Evolutionary conservation across 37 sponge, comb jelly and placozoan species (phyloP), one percentile per base, ranked within the genome.

Genomic region (Spongia lamella): DNA sequence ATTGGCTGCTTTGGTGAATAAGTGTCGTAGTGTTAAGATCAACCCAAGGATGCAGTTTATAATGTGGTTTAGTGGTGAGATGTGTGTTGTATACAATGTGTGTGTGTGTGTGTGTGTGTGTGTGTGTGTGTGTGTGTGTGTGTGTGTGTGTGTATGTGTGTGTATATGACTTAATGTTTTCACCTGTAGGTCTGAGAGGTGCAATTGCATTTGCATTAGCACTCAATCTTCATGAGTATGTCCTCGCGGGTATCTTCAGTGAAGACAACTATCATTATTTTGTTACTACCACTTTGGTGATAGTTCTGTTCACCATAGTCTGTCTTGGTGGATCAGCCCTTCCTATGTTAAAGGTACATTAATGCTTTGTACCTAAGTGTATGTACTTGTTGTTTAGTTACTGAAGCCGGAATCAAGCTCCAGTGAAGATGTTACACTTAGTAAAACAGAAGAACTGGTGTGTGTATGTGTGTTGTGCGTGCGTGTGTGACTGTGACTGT

Each of bases 121-220:
- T 52, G 2, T 71, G 56, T 15, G 53, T 76, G 52, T 43, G 4
- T 39, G 25, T 49, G 17, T 63, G 20, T 39, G 20, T 63, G 66
- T 2, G 4, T n/a, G 25, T 14, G 5, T 43, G 50, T 11, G 24
- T 69, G 70, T 31, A 14, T 35, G 63, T 76, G 19, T 62, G 67
- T 32, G 55, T 25, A 51, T 14, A 47, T 77, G 78, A 47, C 7
- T 53, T 32, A 27, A 21, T 36, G 39, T 50, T 7, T 49, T 66
- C 31, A 63, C 1, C n/a, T 54, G 1, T 65, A 95, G 96, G 96
- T 40, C 81, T 96, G 32, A 72, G 96, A 58, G 96, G 96, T 21
- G 96, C 96, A 15, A 89, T 96, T 27, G 96, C 96, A 16, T 96
- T 92, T 81, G 96, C 96, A 21, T 78, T 96, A 19, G 88, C 89